Evolutionary conservation across 1,140 invertebrate species (phyloP).

Genomic region (Drosophila orena): DNA sequence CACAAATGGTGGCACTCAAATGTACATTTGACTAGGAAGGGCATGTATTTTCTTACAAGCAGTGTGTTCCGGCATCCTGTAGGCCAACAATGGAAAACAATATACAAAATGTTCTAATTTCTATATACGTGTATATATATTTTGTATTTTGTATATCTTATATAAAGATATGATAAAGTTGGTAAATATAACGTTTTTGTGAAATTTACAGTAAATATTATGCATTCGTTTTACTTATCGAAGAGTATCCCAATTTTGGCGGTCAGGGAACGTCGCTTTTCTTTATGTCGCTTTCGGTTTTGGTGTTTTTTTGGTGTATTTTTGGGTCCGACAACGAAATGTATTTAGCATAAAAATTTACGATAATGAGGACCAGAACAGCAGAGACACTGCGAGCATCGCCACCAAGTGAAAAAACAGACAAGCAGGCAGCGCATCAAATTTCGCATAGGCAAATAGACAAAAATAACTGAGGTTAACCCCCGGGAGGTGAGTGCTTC

Average conservation of each 20-base stretch:
- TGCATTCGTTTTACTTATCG: too few species aligned
- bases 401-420: not conserved
- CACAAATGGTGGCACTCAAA: constrained; percentile 54
- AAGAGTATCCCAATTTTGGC: not conserved
- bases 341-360: constrained; percentile 85
- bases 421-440: constrained; percentile 42
- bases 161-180: too few species aligned
- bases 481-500: not conserved
- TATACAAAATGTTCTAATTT: too few species aligned
- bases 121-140: too few species aligned
- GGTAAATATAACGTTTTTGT: too few species aligned
- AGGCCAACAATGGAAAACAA: too few species aligned
- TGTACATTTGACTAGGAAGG: not conserved
- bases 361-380: constrained; percentile 76
- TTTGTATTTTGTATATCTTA: too few species aligned
- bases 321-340: constrained; percentile 66
- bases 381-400: constrained; percentile 27
- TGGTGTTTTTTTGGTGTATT: constrained; percentile 44
- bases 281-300: constrained; percentile 38
- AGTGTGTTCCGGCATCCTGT: not conserved
- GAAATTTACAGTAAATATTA: too few species aligned
- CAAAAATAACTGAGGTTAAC: constrained; percentile 37
- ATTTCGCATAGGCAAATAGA: constrained; percentile 63
- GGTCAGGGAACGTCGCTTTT: not conserved
- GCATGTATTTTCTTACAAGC: not conserved